These are phyloP conservation scores for Drosophila rellima DNA, from an alignment of 2,888 invertebrate genomes.

Conservation along the genomic window DNA sequence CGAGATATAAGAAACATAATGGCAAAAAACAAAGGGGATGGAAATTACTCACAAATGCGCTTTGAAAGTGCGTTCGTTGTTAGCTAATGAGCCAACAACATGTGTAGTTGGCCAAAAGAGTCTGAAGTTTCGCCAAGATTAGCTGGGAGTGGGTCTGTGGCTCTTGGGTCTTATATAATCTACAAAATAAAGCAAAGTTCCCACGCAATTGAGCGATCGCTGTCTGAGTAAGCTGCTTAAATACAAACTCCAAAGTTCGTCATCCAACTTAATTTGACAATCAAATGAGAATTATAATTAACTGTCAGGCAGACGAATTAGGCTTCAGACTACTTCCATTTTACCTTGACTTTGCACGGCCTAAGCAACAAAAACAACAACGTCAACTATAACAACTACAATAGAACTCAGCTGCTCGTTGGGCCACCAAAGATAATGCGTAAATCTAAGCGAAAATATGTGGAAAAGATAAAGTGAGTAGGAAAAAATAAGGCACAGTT, in stretches of 20 bases:
- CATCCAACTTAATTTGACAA: slow-evolving; percentile 69
- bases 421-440: slow-evolving; percentile 63
- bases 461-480: slow-evolving; percentile 23
- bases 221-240: slow-evolving; percentile 55
- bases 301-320: slow-evolving; percentile 56
- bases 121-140: slow-evolving; percentile 42
- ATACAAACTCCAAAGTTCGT: slow-evolving; percentile 40
- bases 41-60: slow-evolving; percentile 67
- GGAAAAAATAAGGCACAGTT: slow-evolving; percentile 40
- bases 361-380: slow-evolving; percentile 29
- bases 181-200: slow-evolving; percentile 38
- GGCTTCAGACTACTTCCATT: slow-evolving; percentile 31
- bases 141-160: slow-evolving; percentile 9
- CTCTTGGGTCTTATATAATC: slow-evolving; percentile 52
- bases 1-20: slow-evolving; percentile 16
- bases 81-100: slow-evolving; percentile 61
- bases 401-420: slow-evolving; percentile 60
- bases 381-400: slow-evolving; percentile 29
- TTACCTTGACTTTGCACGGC: slow-evolving; percentile 80
- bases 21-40: slow-evolving; percentile 28
- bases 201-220: slow-evolving; percentile 62
- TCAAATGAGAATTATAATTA: slow-evolving; percentile 69
- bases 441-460: slow-evolving; percentile 54
- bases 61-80: slow-evolving; percentile 54
- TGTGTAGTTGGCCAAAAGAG: slow-evolving; percentile 2